Conservation (phyloP, 2,888 invertebrate species). For the Amitus sp. region DNA sequence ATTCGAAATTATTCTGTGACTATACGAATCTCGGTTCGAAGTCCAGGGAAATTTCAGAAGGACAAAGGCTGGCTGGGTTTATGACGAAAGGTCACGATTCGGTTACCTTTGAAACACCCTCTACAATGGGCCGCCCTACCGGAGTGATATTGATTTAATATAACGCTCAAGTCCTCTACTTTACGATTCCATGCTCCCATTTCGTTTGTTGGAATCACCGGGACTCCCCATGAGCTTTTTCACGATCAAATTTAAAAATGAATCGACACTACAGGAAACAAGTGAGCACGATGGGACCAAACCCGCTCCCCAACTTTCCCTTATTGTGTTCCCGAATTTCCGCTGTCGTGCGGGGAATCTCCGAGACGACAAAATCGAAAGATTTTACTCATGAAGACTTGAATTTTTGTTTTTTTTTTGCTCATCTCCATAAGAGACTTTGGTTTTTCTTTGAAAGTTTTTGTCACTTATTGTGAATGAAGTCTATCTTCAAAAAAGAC, state of each 20-base stretch:
- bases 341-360: too few relatives aligned
- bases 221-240: slow-evolving; percentile 46
- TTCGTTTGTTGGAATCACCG: slow-evolving; percentile 47
- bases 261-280: slow-evolving; percentile 31
- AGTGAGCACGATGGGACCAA: too few relatives aligned
- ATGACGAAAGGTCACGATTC: slow-evolving; percentile 38
- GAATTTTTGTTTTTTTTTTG: too few relatives aligned
- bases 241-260: slow-evolving; percentile 49
- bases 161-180: slow-evolving; percentile 52
- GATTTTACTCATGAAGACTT: too few relatives aligned
- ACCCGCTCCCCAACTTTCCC: too few relatives aligned
- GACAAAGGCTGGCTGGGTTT: slow-evolving; percentile 28
- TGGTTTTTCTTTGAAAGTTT: too few relatives aligned
- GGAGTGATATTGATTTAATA: slow-evolving; percentile 62
- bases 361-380: too few relatives aligned
- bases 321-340: too few relatives aligned
- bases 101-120: slow-evolving; percentile 54
- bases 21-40: slow-evolving; percentile 5
- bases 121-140: slow-evolving; percentile 47
- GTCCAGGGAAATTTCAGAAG: slow-evolving; percentile 25
- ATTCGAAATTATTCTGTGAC: background rate
- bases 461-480: too few relatives aligned
- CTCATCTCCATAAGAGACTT: too few relatives aligned
- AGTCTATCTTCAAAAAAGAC: too few relatives aligned
- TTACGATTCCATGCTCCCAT: slow-evolving; percentile 46